A percentile compares a stretch with the other conserved stretches of the same genome.
Evolutionary conservation across 2,888 invertebrate species (phyloP).

Genomic region (Atrina japonica): DNA sequence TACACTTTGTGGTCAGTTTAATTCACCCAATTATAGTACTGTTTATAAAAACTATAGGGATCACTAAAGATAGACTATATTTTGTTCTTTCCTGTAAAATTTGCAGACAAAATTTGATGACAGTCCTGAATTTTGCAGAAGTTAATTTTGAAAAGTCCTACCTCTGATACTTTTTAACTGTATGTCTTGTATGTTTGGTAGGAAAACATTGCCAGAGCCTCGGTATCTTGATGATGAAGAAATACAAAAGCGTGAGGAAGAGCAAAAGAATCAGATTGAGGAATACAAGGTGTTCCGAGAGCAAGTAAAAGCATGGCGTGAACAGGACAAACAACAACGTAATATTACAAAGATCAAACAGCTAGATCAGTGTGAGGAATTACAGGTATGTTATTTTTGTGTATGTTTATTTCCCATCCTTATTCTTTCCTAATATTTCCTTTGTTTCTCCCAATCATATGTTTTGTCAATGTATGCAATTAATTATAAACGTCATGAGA

Average conservation of each 20-base stretch:
- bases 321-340: slow-evolving; percentile 73
- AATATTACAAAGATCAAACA: slow-evolving; percentile 77
- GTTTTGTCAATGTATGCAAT: too few relatives aligned
- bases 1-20: too few relatives aligned
- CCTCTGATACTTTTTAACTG: too few relatives aligned
- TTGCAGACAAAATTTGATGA: too few relatives aligned
- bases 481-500: too few relatives aligned
- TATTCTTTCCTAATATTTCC: not conserved
- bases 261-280: slow-evolving; percentile 74
- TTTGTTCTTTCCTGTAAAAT: too few relatives aligned
- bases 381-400: slow-evolving; percentile 72
- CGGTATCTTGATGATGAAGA: slow-evolving; percentile 74
- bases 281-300: slow-evolving; percentile 75
- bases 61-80: too few relatives aligned
- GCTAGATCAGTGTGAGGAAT: slow-evolving; percentile 75
- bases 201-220: slow-evolving; percentile 64
- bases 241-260: slow-evolving; percentile 67
- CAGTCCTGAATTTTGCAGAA: too few relatives aligned
- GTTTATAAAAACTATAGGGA: too few relatives aligned
- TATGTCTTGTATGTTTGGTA: too few relatives aligned
- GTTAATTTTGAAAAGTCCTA: too few relatives aligned
- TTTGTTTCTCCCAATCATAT: not conserved
- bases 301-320: slow-evolving; percentile 74
- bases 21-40: too few relatives aligned
- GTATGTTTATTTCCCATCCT: not conserved